Base-by-base conservation (phyloP, 2,797 vertebrate genomes). In the Dicrostonyx torquatus region DNA sequence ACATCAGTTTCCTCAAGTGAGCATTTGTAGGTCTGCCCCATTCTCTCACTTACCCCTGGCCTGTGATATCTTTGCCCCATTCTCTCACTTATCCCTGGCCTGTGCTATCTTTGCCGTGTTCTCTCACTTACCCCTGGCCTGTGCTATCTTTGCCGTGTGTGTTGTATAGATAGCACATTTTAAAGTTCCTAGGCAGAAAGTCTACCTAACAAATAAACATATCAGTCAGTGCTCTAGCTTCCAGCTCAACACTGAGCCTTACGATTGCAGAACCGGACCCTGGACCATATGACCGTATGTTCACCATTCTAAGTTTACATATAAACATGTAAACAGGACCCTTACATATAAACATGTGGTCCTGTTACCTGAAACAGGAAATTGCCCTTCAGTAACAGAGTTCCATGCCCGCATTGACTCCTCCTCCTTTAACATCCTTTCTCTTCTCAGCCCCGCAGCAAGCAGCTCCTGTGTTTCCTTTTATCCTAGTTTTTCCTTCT, bases 201-300 rank as follows among this genome's bases (percentile, higher is more conserved):
- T 18, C 58, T 66, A 40, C 37, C 55, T 87, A 82, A 76, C 45
- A 43, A 92, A 79, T 40, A 94, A 26, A 40, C 31, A 60, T 73
- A 43, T 95, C 85, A 78, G 11, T 96, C 85, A 80, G 11, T 96
- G 80, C 97, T 96, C 97, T 84, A 94, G 75, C 82, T 96, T 93
- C 9, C 29, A 91, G 70, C 60, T 82, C 87, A 96, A 97, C 98
- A 90, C 62, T 97, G 93, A 97, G 34, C 29, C 82, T 48, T 62
- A 34, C 0, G 0, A 58, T 70, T 95, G 62, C 87, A 93, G 73
- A 73, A 31, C 12, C n/a, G 80, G 55, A 8, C 0, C 24, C 94
- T 93, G 90, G 53, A 96, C 34, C 82, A 58, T 76, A 84, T 73
- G 84, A 31, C 93, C 55, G 53, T 48, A 22, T n/a, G 20, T 34